Evolutionary conservation across 2,888 invertebrate species (phyloP).

Genomic region (Andrena flavipes): DNA sequence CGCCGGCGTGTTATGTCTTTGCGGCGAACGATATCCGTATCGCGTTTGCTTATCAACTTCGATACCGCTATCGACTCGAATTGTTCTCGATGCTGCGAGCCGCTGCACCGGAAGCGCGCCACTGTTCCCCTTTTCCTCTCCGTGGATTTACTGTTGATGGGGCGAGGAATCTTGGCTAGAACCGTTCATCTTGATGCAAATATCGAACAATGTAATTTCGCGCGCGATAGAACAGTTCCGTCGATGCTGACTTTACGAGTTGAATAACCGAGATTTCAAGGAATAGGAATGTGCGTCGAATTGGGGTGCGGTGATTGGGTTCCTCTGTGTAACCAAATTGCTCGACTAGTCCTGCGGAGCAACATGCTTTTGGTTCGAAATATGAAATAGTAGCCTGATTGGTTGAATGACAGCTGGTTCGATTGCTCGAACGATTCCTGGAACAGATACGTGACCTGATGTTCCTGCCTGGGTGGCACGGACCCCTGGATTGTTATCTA

Average conservation of each 20-base stretch:
- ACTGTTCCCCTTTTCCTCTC: conserved; percentile 54
- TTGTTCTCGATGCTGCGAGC: conserved; percentile 80
- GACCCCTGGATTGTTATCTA: conserved; percentile 71
- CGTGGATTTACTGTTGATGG: conserved; percentile 7
- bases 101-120: conserved; percentile 79
- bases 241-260: too few relatives aligned
- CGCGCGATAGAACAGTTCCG: too few relatives aligned
- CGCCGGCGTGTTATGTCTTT: conserved; percentile 80
- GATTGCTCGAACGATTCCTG: conserved; percentile 49
- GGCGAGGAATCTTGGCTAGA: not conserved
- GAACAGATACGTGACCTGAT: conserved; percentile 50
- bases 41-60: conserved; percentile 80
- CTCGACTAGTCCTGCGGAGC: not conserved
- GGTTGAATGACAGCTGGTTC: not conserved
- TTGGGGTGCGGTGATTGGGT: too few relatives aligned
- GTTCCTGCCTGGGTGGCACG: conserved; percentile 75
- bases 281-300: too few relatives aligned
- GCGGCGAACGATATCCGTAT: conserved; percentile 79
- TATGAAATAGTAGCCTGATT: not conserved
- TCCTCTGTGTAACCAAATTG: not conserved
- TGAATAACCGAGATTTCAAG: too few relatives aligned
- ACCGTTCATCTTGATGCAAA: not conserved
- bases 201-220: not conserved
- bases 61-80: conserved; percentile 81
- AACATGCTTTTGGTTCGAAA: not conserved